Conservation (phyloP, 2,797 vertebrate species). For the Coilia nasus region DNA sequence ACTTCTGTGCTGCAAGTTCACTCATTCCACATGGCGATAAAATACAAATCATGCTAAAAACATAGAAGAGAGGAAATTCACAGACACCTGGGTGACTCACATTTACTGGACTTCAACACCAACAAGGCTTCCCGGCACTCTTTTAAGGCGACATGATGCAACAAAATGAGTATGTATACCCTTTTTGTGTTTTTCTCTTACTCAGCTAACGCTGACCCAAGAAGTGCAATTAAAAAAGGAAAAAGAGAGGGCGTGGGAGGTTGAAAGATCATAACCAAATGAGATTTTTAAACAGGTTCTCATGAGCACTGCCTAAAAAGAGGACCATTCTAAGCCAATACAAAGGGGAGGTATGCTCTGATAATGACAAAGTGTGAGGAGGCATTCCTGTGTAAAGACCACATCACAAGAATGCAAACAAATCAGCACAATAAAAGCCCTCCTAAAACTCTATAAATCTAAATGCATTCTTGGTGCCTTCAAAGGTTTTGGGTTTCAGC, state of each 20-base stretch:
- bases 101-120: slow-evolving; percentile 1
- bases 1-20: neutral
- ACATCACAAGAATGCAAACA: slow-evolving; percentile 59
- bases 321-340: slow-evolving; percentile 46
- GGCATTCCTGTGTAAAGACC: slow-evolving; percentile 57
- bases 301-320: slow-evolving; percentile 33
- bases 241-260: neutral
- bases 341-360: slow-evolving; percentile 47
- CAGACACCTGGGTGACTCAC: neutral
- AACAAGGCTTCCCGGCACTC: neutral
- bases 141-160: neutral
- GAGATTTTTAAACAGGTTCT: neutral
- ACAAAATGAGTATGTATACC: neutral
- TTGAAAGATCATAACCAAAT: slow-evolving; percentile 4
- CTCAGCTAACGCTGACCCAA: neutral
- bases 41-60: slow-evolving; percentile 13
- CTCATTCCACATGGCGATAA: neutral
- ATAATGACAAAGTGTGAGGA: slow-evolving; percentile 47
- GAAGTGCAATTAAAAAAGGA: neutral
- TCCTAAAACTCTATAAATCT: slow-evolving; percentile 56
- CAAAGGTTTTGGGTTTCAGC: slow-evolving; percentile 31
- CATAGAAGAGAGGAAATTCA: neutral
- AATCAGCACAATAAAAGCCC: slow-evolving; percentile 52
- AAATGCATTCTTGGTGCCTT: slow-evolving; percentile 45
- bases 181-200: neutral